Conservation (phyloP, 2,888 invertebrate species). For the Rhamphomyia laevipes region DNA sequence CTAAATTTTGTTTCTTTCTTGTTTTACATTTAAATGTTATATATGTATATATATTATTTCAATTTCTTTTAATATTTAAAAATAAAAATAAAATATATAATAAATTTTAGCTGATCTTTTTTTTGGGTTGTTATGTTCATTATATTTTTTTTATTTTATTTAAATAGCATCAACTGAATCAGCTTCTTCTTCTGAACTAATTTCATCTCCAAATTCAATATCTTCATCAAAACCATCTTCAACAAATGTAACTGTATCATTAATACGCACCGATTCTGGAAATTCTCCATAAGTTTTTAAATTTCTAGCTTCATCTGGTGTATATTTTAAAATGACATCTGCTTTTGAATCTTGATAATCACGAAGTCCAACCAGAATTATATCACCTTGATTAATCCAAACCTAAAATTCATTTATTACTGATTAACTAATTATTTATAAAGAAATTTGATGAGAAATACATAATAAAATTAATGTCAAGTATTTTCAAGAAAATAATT, state of each 20-base stretch:
- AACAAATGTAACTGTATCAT: constrained; percentile 89
- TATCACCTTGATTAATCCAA: constrained; percentile 98
- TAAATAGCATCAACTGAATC: constrained; percentile 57
- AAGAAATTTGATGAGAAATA: too few species aligned
- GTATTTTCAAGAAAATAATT: too few species aligned
- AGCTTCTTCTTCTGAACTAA: constrained; percentile 81
- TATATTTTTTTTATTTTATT: constrained; percentile 6
- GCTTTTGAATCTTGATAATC: constrained; percentile 98
- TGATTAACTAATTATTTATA: too few species aligned
- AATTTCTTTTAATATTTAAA: too few species aligned
- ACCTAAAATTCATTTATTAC: constrained; percentile 42
- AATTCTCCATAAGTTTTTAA: constrained; percentile 98
- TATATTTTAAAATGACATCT: constrained; percentile 97
- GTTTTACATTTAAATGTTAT: too few species aligned
- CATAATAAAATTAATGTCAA: too few species aligned
- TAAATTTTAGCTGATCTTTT: neutral
- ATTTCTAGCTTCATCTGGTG: constrained; percentile 97
- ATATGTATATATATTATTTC: too few species aligned
- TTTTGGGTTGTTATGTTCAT: constrained; percentile 23
- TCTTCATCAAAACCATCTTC: constrained; percentile 93
- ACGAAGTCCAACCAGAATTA: constrained; percentile 92
- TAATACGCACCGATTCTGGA: constrained; percentile 96
- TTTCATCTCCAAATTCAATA: constrained; percentile 93
- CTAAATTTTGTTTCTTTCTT: too few species aligned
- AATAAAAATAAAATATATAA: neutral